phyloP scores from a whole-genome alignment of 92 coral and sea anemone species.

The Porites divaricata region DNA sequence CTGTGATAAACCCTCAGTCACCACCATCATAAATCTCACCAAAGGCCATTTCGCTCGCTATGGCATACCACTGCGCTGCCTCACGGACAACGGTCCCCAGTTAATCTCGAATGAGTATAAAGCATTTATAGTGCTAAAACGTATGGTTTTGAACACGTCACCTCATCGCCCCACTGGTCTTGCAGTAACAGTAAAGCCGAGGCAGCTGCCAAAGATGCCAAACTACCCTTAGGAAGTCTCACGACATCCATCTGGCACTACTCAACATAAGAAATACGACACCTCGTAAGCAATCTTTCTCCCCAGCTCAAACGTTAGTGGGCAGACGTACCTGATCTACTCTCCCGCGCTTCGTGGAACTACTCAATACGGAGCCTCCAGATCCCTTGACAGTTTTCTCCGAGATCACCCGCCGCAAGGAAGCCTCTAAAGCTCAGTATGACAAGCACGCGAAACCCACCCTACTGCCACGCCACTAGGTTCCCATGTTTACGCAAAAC shows the following conservation, averaged over 20 bases:
- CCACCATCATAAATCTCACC: slow-evolving; percentile 19
- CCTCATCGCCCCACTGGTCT: slow-evolving; percentile 45
- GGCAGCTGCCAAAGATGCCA: slow-evolving; percentile 11
- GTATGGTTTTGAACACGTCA: slow-evolving; percentile 31
- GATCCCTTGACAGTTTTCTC: slow-evolving; percentile 32
- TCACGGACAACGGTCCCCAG: slow-evolving; percentile 26
- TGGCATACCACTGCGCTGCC: slow-evolving; percentile 30
- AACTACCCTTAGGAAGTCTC: slow-evolving; percentile 11
- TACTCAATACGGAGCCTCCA: slow-evolving; percentile 24
- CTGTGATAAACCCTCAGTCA: slow-evolving; percentile 7
- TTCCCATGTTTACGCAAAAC: slow-evolving; percentile 40
- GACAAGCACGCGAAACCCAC: slow-evolving; percentile 6
- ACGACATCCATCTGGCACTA: slow-evolving; percentile 24
- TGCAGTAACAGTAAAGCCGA: slow-evolving; percentile 23
- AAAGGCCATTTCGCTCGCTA: slow-evolving; percentile 36
- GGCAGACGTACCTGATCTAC: slow-evolving; percentile 35
- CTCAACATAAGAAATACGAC: slow-evolving; percentile 17
- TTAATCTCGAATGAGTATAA: slow-evolving; percentile 1
- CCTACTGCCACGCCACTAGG: slow-evolving; percentile 27
- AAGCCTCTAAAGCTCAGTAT: slow-evolving; percentile 1
- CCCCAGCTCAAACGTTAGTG: slow-evolving; percentile 38
- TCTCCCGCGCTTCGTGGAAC: not conserved
- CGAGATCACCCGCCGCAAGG: not conserved
- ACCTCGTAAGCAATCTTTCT: slow-evolving; percentile 21
- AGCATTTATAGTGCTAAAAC: not conserved